Evolutionary conservation across 2,113 vertebrate genomes (phyloP).

Genomic region (Phalacrocorax carbo): DNA sequence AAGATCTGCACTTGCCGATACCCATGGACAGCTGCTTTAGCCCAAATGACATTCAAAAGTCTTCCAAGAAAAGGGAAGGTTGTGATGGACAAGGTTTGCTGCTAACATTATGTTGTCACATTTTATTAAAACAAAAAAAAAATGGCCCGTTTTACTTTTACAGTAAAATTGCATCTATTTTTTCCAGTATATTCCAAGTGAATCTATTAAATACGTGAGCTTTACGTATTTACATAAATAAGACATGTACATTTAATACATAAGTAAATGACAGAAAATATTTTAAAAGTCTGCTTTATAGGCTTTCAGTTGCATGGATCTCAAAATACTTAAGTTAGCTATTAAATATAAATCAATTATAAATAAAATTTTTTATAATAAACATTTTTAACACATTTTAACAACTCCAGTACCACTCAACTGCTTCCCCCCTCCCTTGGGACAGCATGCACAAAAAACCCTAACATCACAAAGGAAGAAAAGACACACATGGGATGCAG

Average conservation of each 20-base stretch:
- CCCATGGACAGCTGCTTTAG: not conserved
- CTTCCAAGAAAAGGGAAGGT: not conserved
- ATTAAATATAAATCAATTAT: not conserved
- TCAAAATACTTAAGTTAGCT: not conserved
- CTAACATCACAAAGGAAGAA: not conserved
- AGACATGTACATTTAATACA: not conserved
- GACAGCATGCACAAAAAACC: not conserved
- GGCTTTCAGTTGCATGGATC: not conserved
- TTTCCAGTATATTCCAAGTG: not conserved
- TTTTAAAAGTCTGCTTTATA: not conserved
- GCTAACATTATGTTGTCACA: accelerated
- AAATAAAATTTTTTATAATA: not conserved
- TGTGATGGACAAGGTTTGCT: not conserved
- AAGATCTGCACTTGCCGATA: not conserved
- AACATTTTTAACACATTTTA: not conserved
- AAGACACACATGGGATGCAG: not conserved
- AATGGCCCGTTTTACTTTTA: not conserved
- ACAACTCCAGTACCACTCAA: not conserved
- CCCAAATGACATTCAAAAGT: not conserved
- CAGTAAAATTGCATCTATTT: not conserved
- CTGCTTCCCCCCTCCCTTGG: not conserved
- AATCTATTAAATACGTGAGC: not conserved
- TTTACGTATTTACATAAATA: not conserved
- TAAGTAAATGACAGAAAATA: not conserved
- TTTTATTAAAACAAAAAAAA: not conserved